A percentile compares a stretch with the other conserved stretches of the same genome.
These are phyloP conservation scores for Alouatta palliata DNA, from an alignment of 2,113 vertebrate species.

Conservation along the genomic window DNA sequence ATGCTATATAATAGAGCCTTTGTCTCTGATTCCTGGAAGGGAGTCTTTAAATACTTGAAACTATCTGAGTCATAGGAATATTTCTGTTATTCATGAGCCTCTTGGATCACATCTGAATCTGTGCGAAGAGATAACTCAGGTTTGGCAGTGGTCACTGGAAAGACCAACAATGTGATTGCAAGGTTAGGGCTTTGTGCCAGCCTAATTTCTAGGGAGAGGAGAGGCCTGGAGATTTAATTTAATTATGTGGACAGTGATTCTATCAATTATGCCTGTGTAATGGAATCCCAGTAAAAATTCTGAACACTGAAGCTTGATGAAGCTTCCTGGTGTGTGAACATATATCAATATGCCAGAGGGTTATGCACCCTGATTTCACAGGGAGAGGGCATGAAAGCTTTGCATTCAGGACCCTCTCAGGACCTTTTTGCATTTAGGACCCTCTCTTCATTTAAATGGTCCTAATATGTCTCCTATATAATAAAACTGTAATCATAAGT, in stretches of 20 bases:
- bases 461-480: neutral
- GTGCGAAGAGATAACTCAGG: neutral
- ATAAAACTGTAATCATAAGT: neutral
- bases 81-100: neutral
- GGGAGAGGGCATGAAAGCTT: neutral
- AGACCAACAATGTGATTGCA: neutral
- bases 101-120: neutral
- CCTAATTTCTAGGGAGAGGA: neutral
- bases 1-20: neutral
- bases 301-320: neutral
- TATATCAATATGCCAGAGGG: neutral
- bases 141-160: neutral
- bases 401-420: no score
- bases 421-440: neutral
- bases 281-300: neutral
- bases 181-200: neutral
- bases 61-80: neutral
- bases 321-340: neutral
- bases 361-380: neutral
- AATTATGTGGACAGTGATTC: neutral
- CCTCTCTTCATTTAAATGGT: neutral
- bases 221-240: neutral
- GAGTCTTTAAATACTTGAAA: neutral
- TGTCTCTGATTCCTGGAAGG: neutral
- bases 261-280: neutral